phyloP scores from a whole-genome alignment of 2,113 vertebrate species.

The Dendrocopos noguchii region DNA sequence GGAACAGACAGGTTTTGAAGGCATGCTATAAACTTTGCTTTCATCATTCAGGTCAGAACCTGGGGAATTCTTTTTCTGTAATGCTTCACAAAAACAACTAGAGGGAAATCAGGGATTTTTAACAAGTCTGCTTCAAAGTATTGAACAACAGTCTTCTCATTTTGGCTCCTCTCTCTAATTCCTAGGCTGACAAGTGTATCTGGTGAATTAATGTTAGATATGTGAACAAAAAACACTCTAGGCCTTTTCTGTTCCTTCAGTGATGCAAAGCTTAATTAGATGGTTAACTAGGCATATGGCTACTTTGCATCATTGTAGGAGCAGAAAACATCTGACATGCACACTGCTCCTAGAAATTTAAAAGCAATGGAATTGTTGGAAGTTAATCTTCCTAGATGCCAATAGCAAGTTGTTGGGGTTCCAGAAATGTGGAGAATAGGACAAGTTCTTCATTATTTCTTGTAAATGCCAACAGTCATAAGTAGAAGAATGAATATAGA shows the following conservation, averaged over 20 bases:
- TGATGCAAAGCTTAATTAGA: slow-evolving; percentile 49
- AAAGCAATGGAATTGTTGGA: background rate
- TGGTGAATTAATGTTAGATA: slow-evolving; percentile 45
- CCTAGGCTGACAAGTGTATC: slow-evolving; percentile 3
- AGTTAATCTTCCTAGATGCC: background rate
- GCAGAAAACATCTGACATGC: slow-evolving; percentile 6
- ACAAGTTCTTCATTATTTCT: background rate
- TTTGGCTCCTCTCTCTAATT: slow-evolving; percentile 10
- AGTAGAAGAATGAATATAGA: background rate
- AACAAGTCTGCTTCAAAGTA: background rate
- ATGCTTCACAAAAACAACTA: background rate
- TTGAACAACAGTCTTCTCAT: background rate
- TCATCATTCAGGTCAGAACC: background rate
- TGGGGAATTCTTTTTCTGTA: background rate
- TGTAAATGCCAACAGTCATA: background rate
- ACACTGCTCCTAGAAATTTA: background rate
- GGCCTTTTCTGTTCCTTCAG: slow-evolving; percentile 25
- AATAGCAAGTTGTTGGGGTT: background rate
- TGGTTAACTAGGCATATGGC: slow-evolving; percentile 41
- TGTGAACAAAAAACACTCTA: slow-evolving; percentile 31
- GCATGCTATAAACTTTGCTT: background rate
- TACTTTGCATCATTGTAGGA: slow-evolving; percentile 43
- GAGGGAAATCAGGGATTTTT: background rate
- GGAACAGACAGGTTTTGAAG: background rate
- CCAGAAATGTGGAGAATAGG: background rate